These are phyloP conservation scores for Tetranychus truncatus DNA, from an alignment of 2,888 invertebrate species.

Conservation along the genomic window DNA sequence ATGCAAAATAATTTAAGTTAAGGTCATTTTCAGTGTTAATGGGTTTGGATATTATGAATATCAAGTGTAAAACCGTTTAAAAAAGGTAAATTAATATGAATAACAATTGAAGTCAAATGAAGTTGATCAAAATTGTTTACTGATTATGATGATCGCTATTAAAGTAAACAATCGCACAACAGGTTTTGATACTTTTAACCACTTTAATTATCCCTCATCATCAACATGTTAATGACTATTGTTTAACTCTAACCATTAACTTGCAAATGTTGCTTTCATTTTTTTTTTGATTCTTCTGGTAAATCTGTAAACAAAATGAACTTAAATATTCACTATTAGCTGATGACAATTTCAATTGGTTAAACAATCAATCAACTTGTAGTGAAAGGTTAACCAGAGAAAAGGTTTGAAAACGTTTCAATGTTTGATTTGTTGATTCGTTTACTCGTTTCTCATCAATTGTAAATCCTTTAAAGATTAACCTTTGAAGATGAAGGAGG, in stretches of 20 bases:
- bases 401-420: no score
- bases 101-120: not conserved
- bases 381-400: no score
- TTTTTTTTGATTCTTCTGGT: no score
- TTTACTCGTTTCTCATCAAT: not conserved
- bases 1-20: not conserved
- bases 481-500: not conserved
- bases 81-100: not conserved
- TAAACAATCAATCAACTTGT: no score
- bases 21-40: slow-evolving; percentile 1
- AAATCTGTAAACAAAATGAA: no score
- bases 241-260: not conserved
- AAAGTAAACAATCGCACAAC: not conserved
- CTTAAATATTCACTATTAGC: no score
- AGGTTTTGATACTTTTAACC: not conserved
- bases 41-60: not conserved
- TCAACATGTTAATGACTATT: not conserved
- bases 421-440: not conserved
- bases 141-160: not conserved
- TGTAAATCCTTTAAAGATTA: not conserved
- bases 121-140: no score
- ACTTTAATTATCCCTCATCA: not conserved
- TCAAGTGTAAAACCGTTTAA: no score
- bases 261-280: no score
- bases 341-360: no score